These are phyloP conservation scores for Maniola jurtina DNA, from an alignment of 1,140 invertebrate species.

Conservation along the genomic window DNA sequence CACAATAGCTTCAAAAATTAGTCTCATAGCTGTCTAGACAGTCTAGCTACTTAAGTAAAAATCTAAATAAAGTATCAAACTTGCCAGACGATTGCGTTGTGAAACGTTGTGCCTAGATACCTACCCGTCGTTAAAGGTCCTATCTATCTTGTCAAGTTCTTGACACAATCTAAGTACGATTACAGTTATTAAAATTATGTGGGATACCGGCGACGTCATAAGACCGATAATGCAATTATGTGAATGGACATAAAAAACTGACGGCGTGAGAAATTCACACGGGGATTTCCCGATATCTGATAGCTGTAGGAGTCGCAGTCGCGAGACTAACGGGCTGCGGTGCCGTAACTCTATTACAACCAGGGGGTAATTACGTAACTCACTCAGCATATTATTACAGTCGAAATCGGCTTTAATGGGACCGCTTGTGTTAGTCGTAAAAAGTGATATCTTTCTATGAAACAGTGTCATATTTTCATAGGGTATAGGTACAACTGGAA, in stretches of 20 bases:
- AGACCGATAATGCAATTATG: conserved; percentile 12
- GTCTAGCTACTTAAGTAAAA: too few relatives aligned
- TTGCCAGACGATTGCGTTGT: neutral
- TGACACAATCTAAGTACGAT: conserved; percentile 10
- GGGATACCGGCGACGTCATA: conserved; percentile 9
- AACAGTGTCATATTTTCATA: too few relatives aligned
- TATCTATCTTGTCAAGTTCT: conserved; percentile 5
- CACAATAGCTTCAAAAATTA: too few relatives aligned
- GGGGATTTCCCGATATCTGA: conserved; percentile 43
- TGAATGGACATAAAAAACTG: conserved; percentile 21
- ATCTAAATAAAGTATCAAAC: too few relatives aligned
- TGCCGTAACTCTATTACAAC: neutral
- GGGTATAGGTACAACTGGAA: too few relatives aligned
- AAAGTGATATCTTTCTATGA: too few relatives aligned
- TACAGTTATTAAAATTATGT: conserved; percentile 9
- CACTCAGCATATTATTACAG: neutral
- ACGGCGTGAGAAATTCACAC: conserved; percentile 40
- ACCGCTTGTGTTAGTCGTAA: too few relatives aligned
- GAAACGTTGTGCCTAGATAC: too few relatives aligned
- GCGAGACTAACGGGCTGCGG: neutral
- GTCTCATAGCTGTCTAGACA: too few relatives aligned
- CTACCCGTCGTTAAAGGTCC: neutral
- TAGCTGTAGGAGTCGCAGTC: conserved; percentile 21
- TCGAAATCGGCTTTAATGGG: neutral
- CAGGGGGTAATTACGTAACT: neutral